phyloP scores from a whole-genome alignment of 2,797 vertebrate genomes.

The Amphiprion clarkii region DNA sequence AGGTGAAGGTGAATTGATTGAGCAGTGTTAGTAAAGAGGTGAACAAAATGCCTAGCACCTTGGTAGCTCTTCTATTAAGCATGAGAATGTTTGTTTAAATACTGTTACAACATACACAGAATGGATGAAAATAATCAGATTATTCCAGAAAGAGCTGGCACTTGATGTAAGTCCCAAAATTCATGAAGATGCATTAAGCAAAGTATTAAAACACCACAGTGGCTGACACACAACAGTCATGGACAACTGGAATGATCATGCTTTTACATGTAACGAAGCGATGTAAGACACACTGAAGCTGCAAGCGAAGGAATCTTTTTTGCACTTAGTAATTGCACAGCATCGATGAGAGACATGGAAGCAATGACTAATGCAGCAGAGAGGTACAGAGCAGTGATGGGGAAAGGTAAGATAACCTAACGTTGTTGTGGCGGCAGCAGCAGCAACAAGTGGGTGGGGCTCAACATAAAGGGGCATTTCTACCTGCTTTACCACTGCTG shows the following conservation, averaged over 20 bases:
- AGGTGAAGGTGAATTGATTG: conserved; percentile 54
- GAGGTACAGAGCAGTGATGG: conserved; percentile 57
- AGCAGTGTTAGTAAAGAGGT: conserved; percentile 52
- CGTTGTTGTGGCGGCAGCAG: conserved; percentile 72
- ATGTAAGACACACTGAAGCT: conserved; percentile 57
- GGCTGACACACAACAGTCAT: conserved; percentile 24
- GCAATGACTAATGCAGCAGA: conserved; percentile 48
- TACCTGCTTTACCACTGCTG: conserved; percentile 94
- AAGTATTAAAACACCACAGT: conserved; percentile 12
- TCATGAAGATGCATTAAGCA: conserved; percentile 14
- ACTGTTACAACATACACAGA: conserved; percentile 18
- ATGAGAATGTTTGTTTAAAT: conserved; percentile 31
- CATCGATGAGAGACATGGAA: conserved; percentile 47
- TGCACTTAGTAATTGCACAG: conserved; percentile 31
- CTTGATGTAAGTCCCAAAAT: conserved; percentile 10
- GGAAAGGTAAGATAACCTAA: conserved; percentile 73
- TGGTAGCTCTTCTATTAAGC: conserved; percentile 15
- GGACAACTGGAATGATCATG: conserved; percentile 50
- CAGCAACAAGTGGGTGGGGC: conserved; percentile 84
- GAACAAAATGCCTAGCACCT: conserved; percentile 17
- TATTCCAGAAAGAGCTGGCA: background rate
- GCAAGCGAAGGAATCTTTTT: conserved; percentile 54
- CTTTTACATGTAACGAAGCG: conserved; percentile 41
- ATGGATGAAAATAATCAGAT: conserved; percentile 40
- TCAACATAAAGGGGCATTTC: conserved; percentile 85